Base-by-base conservation (phyloP, 1,140 invertebrate species). In the Camponotus pennsylvanicus region DNA sequence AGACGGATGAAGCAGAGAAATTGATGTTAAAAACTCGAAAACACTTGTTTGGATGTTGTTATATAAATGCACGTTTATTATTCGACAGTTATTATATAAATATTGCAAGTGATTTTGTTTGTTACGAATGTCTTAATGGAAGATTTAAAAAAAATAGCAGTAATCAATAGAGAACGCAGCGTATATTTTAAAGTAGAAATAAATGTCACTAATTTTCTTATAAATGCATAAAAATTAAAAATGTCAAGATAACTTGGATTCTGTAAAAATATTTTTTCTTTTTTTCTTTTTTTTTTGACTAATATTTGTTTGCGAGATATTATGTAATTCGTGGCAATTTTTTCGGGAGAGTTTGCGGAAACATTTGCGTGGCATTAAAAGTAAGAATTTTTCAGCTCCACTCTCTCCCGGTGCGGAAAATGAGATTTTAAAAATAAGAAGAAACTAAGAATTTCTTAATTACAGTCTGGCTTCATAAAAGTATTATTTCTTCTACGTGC, bases 371-470 rank as follows among this genome's bases (percentile, higher is more conserved):
- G n/a, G 0, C 15, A 59, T 9, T 32, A 71, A 80, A 55, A 49
- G 57, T 75, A 61, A 34, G 21, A 77, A 69, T 86, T 63, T 18
- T 13, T 42, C n/a, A 15, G 61, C 18, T 67, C 3, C 42, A 57
- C 15, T 57, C 11, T 34, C 49, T 32, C 27, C 45, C 11, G 8
- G 18, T n/a, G 42, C 6, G n/a, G 32, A 87, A 49, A 82, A 82
- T 73, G 18, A 83, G 32, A 57, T 13, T 18, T 40, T 4, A 1
- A 27, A 40, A 55, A 76, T 42, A 63, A 83, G 73, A 64, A 55
- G 9, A 55, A 71, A 70, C 55, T 57, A 55, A 70, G 49, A 52
- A 55, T 80, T 59, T 18, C 52, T 84, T 84, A 88, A 77, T 70
- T 87, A 49, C 0, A n/a, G 21, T 42, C 21, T 80, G 21, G n/a